Percentiles rank a stretch among this genome's conserved stretches.
Evolutionary conservation across 2,888 invertebrate genomes (phyloP).

Genomic region (Teinopalpus imperialis): DNA sequence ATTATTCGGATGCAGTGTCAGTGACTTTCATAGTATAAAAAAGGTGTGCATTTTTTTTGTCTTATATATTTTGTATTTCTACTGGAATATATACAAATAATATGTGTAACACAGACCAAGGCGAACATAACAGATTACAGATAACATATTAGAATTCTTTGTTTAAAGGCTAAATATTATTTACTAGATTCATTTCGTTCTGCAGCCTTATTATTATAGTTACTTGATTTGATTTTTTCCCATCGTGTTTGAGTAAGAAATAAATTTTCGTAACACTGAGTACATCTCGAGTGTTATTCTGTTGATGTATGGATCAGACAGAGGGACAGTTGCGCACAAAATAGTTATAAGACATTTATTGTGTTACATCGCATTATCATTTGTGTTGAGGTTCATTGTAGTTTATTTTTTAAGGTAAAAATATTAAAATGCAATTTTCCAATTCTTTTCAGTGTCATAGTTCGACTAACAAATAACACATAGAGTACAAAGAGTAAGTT

Average conservation of each 20-base stretch:
- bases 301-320: conserved; percentile 17
- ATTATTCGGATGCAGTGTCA: background rate
- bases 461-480: no score
- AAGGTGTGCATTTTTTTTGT: no score
- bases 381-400: background rate
- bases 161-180: background rate
- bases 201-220: conserved; percentile 4
- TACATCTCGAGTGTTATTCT: conserved; percentile 34
- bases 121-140: no score
- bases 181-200: conserved; percentile 7
- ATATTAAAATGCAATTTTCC: no score
- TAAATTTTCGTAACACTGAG: conserved; percentile 33
- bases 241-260: conserved; percentile 33
- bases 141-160: background rate
- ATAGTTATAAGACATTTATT: conserved; percentile 18
- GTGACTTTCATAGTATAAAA: no score
- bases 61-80: no score
- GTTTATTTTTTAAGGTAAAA: no score
- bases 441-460: no score
- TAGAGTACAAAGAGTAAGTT: no score
- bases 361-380: no score
- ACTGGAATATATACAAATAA: no score
- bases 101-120: no score
- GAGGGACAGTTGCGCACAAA: conserved; percentile 28
- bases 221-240: conserved; percentile 32